Base-by-base conservation (phyloP, 2,888 invertebrate species). In the Eupithecia abbreviata region DNA sequence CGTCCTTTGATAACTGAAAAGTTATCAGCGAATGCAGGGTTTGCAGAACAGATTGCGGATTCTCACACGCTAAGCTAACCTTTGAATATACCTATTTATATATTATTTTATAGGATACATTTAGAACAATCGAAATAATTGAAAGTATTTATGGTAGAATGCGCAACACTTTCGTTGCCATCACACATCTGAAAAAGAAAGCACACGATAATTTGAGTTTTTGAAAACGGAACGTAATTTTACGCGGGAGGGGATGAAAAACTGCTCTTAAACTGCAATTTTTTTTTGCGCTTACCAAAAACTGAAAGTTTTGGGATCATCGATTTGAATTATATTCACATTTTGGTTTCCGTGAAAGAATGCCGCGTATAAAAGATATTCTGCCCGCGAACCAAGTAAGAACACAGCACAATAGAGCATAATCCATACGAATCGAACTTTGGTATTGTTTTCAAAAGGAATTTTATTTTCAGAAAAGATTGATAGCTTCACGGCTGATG, bases 401-500 rank as follows among this genome's bases (percentile, higher is more conserved):
- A 18, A 62, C 15, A 15, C 41, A 41, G 2, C 66, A 66, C 41
- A 66, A 13, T 66, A 7, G 15, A 42, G 7, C 42, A 66, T 15
- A 42, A 15, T 30, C 12, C 30, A 12, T 30, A 65, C 4, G 30
- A 66, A 66, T 66, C 15, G 2, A 10, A 62, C 10, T 30, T 30
- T 10, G 10, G 4, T 30, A 30, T 12, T 62, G 55, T n/a, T 30
- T 62, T 18, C 3, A 7, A n/a, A 68, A n/a, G 9, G 15, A 51
- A 41, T 51, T 42, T 74, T 74, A 45, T 49, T 49, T 87, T 47
- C 84, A 91, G 90, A 84, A 84, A 80, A 88, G 84, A 71, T 55
- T 75, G 2, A 80, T 90, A 75, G 85, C 79, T n/a, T 81, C 87
- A 12, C 86, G 89, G 62, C 84, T 94, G 4, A 87, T 93, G 77